Evolutionary conservation across 2,113 vertebrate species (phyloP).

Genomic region (Sorex fumeus): DNA sequence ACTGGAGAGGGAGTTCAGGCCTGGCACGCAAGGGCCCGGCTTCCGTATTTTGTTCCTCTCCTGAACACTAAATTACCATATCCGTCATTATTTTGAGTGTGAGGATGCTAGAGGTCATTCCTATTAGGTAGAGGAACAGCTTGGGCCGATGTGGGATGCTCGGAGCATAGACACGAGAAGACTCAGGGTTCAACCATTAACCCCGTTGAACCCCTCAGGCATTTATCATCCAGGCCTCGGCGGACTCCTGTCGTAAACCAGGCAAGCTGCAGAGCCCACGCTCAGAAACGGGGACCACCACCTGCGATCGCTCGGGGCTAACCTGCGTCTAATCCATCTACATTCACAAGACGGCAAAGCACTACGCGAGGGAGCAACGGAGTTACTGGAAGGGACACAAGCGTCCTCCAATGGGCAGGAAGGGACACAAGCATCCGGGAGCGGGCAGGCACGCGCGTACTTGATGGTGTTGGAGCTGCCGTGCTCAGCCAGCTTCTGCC

Average conservation of each 20-base stretch:
- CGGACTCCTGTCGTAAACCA: background rate
- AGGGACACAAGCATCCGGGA: no score
- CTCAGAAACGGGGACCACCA: background rate
- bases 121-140: background rate
- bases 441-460: constrained; percentile 87
- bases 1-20: no score
- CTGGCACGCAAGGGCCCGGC: no score
- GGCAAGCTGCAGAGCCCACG: background rate
- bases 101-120: background rate
- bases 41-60: background rate
- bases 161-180: background rate
- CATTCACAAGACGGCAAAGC: constrained; percentile 7
- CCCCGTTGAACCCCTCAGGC: background rate
- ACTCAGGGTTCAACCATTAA: background rate
- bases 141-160: background rate
- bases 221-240: background rate
- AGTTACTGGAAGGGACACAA: background rate
- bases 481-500: constrained; percentile 94
- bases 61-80: background rate
- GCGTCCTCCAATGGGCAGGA: no score
- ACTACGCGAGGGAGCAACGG: constrained; percentile 73
- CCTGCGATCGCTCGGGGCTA: background rate
- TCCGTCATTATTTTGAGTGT: constrained; percentile 30
- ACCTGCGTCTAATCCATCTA: constrained; percentile 59
- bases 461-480: constrained; percentile 94